Evolutionary conservation across 2,888 invertebrate genomes (phyloP), one percentile per base, ranked within the genome.

Genomic region (Ceratothoa steindachneri): DNA sequence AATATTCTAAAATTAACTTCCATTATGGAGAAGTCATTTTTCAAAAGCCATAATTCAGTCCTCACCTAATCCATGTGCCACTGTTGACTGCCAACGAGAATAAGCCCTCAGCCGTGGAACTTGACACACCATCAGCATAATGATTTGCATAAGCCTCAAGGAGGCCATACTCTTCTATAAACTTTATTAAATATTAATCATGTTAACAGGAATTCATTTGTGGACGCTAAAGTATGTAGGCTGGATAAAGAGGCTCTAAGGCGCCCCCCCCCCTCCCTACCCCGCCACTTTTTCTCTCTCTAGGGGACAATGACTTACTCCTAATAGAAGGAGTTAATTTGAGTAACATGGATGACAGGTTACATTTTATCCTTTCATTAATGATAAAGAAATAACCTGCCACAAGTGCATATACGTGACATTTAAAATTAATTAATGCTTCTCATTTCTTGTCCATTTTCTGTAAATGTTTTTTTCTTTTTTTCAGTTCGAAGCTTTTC

Each of bases 161-260:
- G 60, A 4, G 22, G 19, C 60, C 1, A 1, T 24, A 22, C 24
- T 24, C 12, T 9, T 60, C 60, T 60, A 24, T 1, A 60, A 60
- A 60, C 60, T 60, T 60, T 60, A 60, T 60, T 60, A 60, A 60
- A 60, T 60, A 60, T 60, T 60, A 60, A 60, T 60, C 60, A 24
- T 24, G 19, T 24, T 24, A 60, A 60, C 19, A 12, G 27, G 22
- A 60, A 60, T 60, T 60, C 60, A 60, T 60, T 60, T 24, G n/a
- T 24, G 60, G 27, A n/a, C 22, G n/a, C 27, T 60, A 24, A 60
- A 60, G 24, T 60, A 60, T 60, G 19, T 3, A 22, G 22, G 5
- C 41, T 41, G 5, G n/a, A 41, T 41, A 15, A 41, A 15, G 41
- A 41, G 41, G 5, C 41, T 41, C 15, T 15, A 41, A 5, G 5